Base-by-base conservation (phyloP, 2,797 vertebrate genomes). In the Myotis vivesi region DNA sequence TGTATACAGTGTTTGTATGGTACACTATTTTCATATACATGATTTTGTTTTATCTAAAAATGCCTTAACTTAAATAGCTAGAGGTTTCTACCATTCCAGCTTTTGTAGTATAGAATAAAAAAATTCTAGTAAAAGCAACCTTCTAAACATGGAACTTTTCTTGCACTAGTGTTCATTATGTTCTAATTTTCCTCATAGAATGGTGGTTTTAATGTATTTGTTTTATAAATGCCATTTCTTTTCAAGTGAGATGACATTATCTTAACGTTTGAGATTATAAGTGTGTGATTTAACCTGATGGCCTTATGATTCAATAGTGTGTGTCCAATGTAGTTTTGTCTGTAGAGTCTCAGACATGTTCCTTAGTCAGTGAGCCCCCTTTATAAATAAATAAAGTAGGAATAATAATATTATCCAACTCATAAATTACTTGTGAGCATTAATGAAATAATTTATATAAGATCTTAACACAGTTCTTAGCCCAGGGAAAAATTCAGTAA, bases 391-490 rank as follows among this genome's bases (percentile, higher is more conserved):
- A 33, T 77, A 59, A 77, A 16, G 7, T 17, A 85, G 4, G 2
- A 13, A 73, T 81, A 75, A 73, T 53, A 87, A 66, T 66, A 20
- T 36, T 57, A 64, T 13, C 22, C 30, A 73, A 62, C 6, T 69
- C 55, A 81, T 77, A 77, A 90, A 55, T 82, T 20, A 71, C 81
- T 94, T 64, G 8, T 88, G 44, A 97, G 22, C 46, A 51, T 88
- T 87, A 69, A 59, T 94, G 64, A 93, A 12, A 33, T 89, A 91
- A 86, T 30, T 15, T 12, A 76, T 28, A 16, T 36, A 62, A 93
- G 20, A 55, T 9, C 19, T 83, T 95, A 68, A 88, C 15, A 62
- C 2, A 89, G 23, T 59, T 22, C 36, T n/a, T 91, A 55, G 7
- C 23, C 25, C 30, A 33, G 30, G 19, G 66, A 7, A 59, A 91